Evolutionary conservation across 2,113 vertebrate species (phyloP), one percentile per base, ranked within the genome.

Genomic region (Benitochromis conjunctus): DNA sequence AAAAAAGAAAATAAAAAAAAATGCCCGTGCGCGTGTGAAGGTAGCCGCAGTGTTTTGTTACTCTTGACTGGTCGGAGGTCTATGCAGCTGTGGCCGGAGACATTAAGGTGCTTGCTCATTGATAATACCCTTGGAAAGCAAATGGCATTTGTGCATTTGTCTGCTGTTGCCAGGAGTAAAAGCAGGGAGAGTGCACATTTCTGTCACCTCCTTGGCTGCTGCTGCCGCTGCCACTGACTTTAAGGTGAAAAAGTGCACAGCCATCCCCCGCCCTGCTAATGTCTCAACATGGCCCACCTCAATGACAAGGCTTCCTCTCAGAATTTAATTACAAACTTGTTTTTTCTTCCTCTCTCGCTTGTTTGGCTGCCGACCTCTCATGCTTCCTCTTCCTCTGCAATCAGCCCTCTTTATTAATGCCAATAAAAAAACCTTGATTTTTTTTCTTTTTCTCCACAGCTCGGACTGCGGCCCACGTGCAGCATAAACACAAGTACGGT

Each of bases 271-370:
- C 9, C 71, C 81, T 36, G 80, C 77, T 91, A 88, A 91, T 87
- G 85, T 86, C 69, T 89, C 85, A 53, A 57, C 84, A 66, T 34
- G 86, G 56, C 80, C 78, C 18, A 56, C 81, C 58, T 77, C 83
- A 82, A 69, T 58, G 76, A 89, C 87, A 87, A 57, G 58, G 82
- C 56, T 84, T 92, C 87, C 82, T 93, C 86, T 83, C 84, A 83
- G 89, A 62, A 64, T 90, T 92, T 89, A 88, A 94, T 92, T 90
- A 89, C 62, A 91, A 91, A 86, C 51, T 54, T 46, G 4, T 21
- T 19, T 29, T 16, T 41, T 29, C 31, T 53, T 46, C 80, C 74
- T 38, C 5, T 64, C 58, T 21, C 2, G 2, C 58, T 12, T 38
- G 80, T 66, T 66, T 66, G 62, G 16, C 64, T 46, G 36, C 56